Conservation (phyloP, 2,797 vertebrate genomes). For the Silurus aristotelis region DNA sequence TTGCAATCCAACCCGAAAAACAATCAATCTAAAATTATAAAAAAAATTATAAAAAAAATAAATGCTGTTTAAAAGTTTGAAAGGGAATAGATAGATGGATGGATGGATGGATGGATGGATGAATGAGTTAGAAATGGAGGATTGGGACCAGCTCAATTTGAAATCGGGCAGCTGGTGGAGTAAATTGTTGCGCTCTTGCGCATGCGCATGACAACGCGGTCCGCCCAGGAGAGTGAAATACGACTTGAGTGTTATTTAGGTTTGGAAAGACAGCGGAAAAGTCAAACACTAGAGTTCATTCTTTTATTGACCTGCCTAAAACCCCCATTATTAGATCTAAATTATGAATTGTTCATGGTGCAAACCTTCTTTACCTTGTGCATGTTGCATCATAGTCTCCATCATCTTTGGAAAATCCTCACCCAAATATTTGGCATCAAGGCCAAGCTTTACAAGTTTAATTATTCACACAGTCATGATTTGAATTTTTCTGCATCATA, state of each 20-base stretch:
- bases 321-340: background rate
- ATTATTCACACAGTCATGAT: background rate
- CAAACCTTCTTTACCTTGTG: background rate
- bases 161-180: slow-evolving; percentile 37
- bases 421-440: background rate
- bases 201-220: slow-evolving; percentile 42
- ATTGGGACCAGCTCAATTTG: background rate
- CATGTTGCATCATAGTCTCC: slow-evolving; percentile 13
- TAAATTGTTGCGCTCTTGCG: slow-evolving; percentile 60
- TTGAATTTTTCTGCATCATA: background rate
- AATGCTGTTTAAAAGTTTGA: background rate
- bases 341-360: background rate
- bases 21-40: too few relatives aligned
- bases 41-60: background rate
- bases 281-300: background rate
- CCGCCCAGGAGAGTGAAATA: background rate
- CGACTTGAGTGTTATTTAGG: background rate
- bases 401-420: background rate
- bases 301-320: background rate
- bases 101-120: background rate
- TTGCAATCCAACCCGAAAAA: too few relatives aligned
- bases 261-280: background rate
- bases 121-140: background rate
- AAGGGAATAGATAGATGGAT: background rate
- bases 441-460: background rate